phyloP scores from a whole-genome alignment of 2,888 invertebrate species.

The Troides helena region DNA sequence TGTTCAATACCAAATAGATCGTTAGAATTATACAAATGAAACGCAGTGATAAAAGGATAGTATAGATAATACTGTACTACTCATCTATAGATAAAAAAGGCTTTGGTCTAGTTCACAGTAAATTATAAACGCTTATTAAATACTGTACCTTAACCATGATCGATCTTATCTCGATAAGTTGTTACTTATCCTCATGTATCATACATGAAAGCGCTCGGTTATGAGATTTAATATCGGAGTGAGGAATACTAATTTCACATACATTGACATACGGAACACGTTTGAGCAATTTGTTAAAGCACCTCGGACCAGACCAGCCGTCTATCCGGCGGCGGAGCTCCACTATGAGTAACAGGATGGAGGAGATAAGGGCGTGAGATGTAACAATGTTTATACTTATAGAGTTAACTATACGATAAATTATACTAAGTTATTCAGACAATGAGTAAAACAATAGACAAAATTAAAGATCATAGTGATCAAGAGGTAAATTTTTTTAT shows the following conservation, averaged over 20 bases:
- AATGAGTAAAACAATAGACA: background rate
- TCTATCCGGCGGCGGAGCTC: constrained; percentile 36
- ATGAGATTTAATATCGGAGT: constrained; percentile 15
- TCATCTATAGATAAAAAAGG: too few species aligned
- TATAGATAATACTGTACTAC: too few species aligned
- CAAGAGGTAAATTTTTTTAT: too few species aligned
- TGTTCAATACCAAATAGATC: background rate
- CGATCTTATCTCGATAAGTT: background rate
- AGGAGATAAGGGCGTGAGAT: constrained; percentile 36
- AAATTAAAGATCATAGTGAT: too few species aligned
- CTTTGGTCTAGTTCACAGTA: background rate
- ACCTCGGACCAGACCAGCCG: constrained; percentile 36
- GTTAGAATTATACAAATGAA: background rate
- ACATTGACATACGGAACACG: constrained; percentile 28
- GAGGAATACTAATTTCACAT: constrained; percentile 10
- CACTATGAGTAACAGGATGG: constrained; percentile 40
- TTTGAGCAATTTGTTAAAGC: constrained; percentile 38
- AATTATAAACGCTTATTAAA: background rate
- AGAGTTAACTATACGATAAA: background rate
- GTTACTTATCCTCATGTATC: constrained; percentile 5
- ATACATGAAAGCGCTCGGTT: background rate
- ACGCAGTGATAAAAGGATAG: background rate
- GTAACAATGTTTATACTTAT: constrained; percentile 2
- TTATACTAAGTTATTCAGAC: background rate
- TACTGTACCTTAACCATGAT: background rate